A percentile compares a stretch with the other conserved stretches of the same genome.
Evolutionary conservation across 2,888 invertebrate species (phyloP).

Genomic region (Smittia aterrima): DNA sequence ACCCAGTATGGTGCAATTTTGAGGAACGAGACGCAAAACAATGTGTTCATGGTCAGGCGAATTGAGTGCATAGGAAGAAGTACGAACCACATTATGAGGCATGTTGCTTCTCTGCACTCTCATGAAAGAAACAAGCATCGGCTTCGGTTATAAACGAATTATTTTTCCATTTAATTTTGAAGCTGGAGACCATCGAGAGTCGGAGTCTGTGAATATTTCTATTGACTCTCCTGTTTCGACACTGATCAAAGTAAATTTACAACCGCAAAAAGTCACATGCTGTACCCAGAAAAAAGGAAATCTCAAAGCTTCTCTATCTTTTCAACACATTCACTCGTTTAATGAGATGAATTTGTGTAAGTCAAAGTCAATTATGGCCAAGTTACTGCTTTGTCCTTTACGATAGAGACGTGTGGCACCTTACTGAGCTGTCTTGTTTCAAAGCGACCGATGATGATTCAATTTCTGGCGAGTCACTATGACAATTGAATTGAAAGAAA

Average conservation of each 20-base stretch:
- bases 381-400: not conserved
- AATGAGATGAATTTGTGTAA: constrained; percentile 19
- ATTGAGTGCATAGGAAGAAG: constrained; percentile 22
- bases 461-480: too few species aligned
- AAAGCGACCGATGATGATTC: not conserved
- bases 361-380: constrained; percentile 20
- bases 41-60: constrained; percentile 31
- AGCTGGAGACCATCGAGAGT: not conserved
- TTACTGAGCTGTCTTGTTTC: not conserved
- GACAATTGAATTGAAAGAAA: constrained; percentile 5
- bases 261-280: constrained; percentile 38
- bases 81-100: constrained; percentile 37
- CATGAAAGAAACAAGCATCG: not conserved
- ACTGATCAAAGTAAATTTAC: constrained; percentile 16
- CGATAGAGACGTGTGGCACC: constrained; percentile 19
- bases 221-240: not conserved
- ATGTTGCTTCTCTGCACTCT: not conserved
- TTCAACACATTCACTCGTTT: constrained; percentile 3
- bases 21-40: constrained; percentile 11
- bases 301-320: not conserved
- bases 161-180: constrained; percentile 27
- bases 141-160: constrained; percentile 20
- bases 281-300: constrained; percentile 7
- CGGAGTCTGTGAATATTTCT: not conserved
- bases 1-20: constrained; percentile 31